Evolutionary conservation across 2,888 invertebrate genomes (phyloP).

Genomic region (Arge pagana): DNA sequence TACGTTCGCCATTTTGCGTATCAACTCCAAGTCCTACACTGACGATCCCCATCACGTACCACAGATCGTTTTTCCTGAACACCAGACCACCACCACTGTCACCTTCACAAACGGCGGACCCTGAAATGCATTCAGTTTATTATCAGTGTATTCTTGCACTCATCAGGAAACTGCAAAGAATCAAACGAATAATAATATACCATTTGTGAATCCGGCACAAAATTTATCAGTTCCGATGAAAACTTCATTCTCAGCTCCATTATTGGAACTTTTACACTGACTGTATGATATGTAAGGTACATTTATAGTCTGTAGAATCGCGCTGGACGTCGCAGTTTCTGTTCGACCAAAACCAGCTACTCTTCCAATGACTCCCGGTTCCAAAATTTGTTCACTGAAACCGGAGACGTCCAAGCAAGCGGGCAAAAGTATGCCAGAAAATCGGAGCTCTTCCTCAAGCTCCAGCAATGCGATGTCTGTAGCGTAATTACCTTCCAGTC

Average conservation of each 20-base stretch:
- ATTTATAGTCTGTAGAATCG: constrained; percentile 41
- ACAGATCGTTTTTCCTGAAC: constrained; percentile 46
- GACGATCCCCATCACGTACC: constrained; percentile 58
- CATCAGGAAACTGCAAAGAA: background rate
- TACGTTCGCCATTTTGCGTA: constrained; percentile 31
- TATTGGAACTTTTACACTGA: constrained; percentile 39
- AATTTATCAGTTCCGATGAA: constrained; percentile 52
- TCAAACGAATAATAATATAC: constrained; percentile 36
- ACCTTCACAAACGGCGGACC: constrained; percentile 58
- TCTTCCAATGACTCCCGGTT: constrained; percentile 42
- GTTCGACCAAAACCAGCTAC: constrained; percentile 55
- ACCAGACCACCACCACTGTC: constrained; percentile 61
- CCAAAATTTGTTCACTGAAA: constrained; percentile 36
- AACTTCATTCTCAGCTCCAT: constrained; percentile 31
- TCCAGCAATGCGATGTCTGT: constrained; percentile 49
- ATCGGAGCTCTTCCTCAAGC: constrained; percentile 38
- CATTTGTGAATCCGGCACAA: constrained; percentile 55
- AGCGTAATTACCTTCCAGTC: constrained; percentile 44
- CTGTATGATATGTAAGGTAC: constrained; percentile 46
- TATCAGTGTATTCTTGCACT: too few species aligned
- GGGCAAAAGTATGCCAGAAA: constrained; percentile 45
- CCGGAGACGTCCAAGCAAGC: constrained; percentile 44
- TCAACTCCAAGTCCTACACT: constrained; percentile 50
- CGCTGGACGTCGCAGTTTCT: constrained; percentile 39
- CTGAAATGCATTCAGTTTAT: constrained; percentile 37